Conservation (phyloP, 2,797 vertebrate species). For the Halcyon badia region DNA sequence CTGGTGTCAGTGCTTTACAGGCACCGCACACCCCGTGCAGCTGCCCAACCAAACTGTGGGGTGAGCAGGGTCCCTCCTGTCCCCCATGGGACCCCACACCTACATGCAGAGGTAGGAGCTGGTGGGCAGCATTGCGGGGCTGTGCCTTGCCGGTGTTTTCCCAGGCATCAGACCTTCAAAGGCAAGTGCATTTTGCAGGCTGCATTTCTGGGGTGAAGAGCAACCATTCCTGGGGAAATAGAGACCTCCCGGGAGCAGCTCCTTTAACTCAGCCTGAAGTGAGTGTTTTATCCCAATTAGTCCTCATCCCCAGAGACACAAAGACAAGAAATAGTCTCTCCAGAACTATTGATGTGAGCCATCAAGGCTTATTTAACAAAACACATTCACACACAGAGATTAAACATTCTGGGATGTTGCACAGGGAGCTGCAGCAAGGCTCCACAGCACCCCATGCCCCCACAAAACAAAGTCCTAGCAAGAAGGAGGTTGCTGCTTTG, state of each 20-base stretch:
- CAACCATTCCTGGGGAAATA: background rate
- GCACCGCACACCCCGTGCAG: too few relatives aligned
- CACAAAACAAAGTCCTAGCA: background rate
- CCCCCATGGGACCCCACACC: background rate
- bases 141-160: background rate
- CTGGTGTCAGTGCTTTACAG: accelerated
- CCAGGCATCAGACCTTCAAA: background rate
- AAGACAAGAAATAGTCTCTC: background rate
- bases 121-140: background rate
- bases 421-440: background rate
- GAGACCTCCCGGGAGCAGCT: background rate
- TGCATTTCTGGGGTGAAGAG: background rate
- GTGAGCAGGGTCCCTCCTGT: background rate
- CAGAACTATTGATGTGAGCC: background rate
- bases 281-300: background rate
- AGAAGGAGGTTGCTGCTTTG: background rate
- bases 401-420: background rate
- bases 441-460: background rate
- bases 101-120: background rate
- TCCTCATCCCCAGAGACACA: background rate
- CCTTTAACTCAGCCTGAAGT: background rate
- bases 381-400: background rate
- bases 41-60: too few relatives aligned
- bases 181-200: background rate
- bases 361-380: background rate